Evolutionary conservation across 2,888 invertebrate species (phyloP).

Genomic region (Geophilus truncorum): DNA sequence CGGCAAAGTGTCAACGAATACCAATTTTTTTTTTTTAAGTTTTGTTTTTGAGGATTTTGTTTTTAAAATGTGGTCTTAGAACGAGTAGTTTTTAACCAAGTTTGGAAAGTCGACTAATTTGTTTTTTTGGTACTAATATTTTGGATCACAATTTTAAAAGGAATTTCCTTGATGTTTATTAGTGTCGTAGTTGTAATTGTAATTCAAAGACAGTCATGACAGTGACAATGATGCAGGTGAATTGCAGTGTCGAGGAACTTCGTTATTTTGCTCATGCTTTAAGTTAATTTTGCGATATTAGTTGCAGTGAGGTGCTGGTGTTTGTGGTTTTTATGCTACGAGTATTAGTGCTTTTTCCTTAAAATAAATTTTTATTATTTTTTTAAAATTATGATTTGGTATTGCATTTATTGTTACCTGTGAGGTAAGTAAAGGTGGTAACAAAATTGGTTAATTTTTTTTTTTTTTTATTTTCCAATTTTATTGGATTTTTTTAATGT

Average conservation of each 20-base stretch:
- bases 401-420: neutral
- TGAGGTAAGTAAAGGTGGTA: neutral
- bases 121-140: neutral
- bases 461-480: neutral
- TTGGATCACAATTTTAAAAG: neutral
- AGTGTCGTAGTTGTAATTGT: neutral
- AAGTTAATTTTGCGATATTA: neutral
- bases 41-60: constrained; percentile 33
- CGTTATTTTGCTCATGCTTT: neutral
- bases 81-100: no score
- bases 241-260: constrained; percentile 27
- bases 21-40: constrained; percentile 36
- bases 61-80: constrained; percentile 22
- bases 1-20: constrained; percentile 37
- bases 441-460: neutral
- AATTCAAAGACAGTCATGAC: constrained; percentile 18
- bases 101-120: no score
- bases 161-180: neutral
- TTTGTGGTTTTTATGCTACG: neutral
- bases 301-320: constrained; percentile 27
- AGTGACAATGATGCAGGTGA: constrained; percentile 28
- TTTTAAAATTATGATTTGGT: neutral
- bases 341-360: neutral
- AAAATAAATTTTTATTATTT: neutral
- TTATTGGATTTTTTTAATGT: neutral